Evolutionary conservation across 1,140 invertebrate genomes (phyloP).

Genomic region (Temnothorax nylanderi): DNA sequence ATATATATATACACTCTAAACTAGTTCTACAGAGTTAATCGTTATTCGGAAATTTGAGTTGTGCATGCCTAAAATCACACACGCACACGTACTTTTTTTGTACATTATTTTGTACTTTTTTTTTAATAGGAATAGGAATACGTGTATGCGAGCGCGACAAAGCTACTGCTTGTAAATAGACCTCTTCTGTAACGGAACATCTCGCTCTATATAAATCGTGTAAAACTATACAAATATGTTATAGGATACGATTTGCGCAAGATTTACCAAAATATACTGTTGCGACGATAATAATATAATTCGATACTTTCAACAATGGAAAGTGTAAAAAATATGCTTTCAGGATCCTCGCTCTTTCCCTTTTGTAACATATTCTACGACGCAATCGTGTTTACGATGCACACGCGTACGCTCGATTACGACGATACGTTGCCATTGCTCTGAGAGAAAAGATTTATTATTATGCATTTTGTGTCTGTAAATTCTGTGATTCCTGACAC

Average conservation of each 20-base stretch:
- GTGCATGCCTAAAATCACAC: conserved; percentile 44
- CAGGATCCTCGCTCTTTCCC: conserved; percentile 19
- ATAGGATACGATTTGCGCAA: conserved; percentile 30
- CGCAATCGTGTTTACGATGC: neutral
- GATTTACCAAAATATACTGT: conserved; percentile 69
- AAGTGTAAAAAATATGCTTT: conserved; percentile 66
- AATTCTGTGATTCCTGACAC: conserved; percentile 8
- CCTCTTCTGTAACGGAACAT: conserved; percentile 23
- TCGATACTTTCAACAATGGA: conserved; percentile 49
- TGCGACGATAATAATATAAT: conserved; percentile 54
- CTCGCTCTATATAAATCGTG: conserved; percentile 42
- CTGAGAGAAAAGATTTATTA: neutral
- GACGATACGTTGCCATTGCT: neutral
- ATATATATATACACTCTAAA: neutral
- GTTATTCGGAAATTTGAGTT: neutral
- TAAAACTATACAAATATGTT: conserved; percentile 66
- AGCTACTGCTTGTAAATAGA: conserved; percentile 42
- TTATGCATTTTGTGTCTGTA: neutral
- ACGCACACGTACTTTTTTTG: conserved; percentile 11
- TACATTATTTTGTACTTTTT: conserved; percentile 58
- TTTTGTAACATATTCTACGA: neutral
- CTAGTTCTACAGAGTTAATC: conserved; percentile 3
- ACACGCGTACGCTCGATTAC: neutral
- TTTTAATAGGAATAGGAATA: conserved; percentile 26
- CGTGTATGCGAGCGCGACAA: neutral